Percentiles rank a stretch among this genome's conserved stretches.
phyloP scores from a whole-genome alignment of 2,113 vertebrate genomes.

The Elachura formosa region DNA sequence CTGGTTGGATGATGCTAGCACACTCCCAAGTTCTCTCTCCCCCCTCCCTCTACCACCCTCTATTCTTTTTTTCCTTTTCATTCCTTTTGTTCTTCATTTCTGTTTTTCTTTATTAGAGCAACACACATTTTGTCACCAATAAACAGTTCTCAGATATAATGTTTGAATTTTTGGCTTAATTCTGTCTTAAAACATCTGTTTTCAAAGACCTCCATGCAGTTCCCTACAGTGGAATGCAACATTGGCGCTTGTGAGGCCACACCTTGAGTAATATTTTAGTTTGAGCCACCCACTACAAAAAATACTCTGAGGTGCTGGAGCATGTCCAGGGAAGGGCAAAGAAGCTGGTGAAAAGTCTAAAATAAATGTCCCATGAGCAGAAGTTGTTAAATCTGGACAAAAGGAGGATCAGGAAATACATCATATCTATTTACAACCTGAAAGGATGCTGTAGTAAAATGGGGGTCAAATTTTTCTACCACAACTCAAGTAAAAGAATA shows the following conservation, averaged over 20 bases:
- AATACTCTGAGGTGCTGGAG: neutral
- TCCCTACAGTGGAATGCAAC: accelerated
- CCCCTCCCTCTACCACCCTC: neutral
- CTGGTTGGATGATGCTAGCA: accelerated
- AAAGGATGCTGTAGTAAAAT: neutral
- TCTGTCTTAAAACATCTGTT: accelerated
- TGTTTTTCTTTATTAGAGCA: neutral
- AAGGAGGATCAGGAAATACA: accelerated
- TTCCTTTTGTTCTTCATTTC: neutral
- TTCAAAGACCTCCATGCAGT: neutral
- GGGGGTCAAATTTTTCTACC: neutral
- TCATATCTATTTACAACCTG: neutral
- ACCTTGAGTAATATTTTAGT: neutral
- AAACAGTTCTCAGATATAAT: neutral
- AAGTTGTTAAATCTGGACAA: neutral
- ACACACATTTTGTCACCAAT: accelerated
- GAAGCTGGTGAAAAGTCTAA: neutral
- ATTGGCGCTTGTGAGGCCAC: neutral
- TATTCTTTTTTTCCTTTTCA: neutral
- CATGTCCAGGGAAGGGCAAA: neutral
- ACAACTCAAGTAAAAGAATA: neutral
- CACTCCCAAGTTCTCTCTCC: neutral
- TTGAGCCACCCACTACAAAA: neutral
- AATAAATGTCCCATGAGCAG: neutral
- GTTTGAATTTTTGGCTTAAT: neutral